Conservation (phyloP, 2,888 invertebrate species). For the Nephrotoma guestfalica region DNA sequence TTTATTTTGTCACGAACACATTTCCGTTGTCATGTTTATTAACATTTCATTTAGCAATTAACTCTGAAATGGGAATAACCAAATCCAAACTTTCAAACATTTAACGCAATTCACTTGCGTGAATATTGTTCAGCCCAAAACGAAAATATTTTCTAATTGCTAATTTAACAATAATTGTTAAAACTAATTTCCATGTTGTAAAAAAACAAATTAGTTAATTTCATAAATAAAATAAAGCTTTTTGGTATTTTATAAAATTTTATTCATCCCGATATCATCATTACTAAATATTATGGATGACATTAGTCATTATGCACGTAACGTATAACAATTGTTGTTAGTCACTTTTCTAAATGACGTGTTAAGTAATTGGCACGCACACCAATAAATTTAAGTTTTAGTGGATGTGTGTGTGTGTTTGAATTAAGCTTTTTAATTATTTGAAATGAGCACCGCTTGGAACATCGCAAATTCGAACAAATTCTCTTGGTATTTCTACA, state of each 20-base stretch:
- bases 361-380: background rate
- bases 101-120: background rate
- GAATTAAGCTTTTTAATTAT: background rate
- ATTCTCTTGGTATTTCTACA: background rate
- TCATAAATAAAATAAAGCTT: background rate
- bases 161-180: background rate
- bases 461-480: background rate
- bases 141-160: background rate
- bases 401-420: background rate
- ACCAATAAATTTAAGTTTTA: background rate
- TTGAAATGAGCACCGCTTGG: background rate
- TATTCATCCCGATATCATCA: background rate
- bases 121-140: background rate
- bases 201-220: background rate
- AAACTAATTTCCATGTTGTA: background rate
- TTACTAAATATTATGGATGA: background rate
- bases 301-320: background rate
- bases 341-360: background rate
- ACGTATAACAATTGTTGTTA: background rate
- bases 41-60: background rate
- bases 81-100: background rate
- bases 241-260: background rate
- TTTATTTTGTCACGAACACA: background rate
- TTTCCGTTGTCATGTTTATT: background rate
- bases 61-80: background rate